A percentile compares a stretch with the other conserved stretches of the same genome.
Conservation (phyloP, 1,140 invertebrate genomes). For the Zaprionus lachaisei region DNA sequence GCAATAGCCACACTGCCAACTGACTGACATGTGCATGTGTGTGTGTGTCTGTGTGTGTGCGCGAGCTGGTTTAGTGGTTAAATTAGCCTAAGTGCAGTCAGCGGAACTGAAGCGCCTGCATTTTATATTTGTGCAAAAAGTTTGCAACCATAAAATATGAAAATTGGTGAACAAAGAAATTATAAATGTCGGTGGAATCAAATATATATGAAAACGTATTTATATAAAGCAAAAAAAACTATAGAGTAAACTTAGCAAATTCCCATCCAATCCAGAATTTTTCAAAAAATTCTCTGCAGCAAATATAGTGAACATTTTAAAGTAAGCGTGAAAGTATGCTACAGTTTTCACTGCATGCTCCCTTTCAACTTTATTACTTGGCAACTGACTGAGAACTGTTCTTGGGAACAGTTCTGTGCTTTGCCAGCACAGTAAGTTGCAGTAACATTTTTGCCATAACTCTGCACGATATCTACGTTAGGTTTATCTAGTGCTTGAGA, state of each 20-base stretch:
- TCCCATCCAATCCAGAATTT: neutral
- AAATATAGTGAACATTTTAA: neutral
- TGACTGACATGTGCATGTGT: conserved; percentile 56
- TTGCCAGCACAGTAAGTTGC: conserved; percentile 10
- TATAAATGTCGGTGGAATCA: neutral
- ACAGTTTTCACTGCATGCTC: neutral
- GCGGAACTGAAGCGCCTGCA: conserved; percentile 50
- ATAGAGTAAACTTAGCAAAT: neutral
- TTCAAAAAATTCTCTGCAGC: neutral
- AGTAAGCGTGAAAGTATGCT: conserved; percentile 1
- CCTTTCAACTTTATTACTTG: neutral
- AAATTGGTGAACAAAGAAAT: conserved; percentile 45
- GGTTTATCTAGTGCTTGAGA: neutral
- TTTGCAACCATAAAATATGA: conserved; percentile 64
- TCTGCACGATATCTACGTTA: neutral
- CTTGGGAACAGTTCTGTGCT: conserved; percentile 4
- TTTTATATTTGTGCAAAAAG: conserved; percentile 59
- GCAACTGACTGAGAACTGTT: conserved; percentile 7
- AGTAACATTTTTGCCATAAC: conserved; percentile 9
- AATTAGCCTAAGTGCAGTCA: conserved; percentile 79
- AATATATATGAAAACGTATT: conserved; percentile 2
- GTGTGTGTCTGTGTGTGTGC: conserved; percentile 26
- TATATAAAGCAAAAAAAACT: neutral
- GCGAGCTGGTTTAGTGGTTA: conserved; percentile 64
- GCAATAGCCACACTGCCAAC: conserved; percentile 66